phyloP scores from a whole-genome alignment of 2,888 invertebrate species.

The Habrosyne pyritoides region DNA sequence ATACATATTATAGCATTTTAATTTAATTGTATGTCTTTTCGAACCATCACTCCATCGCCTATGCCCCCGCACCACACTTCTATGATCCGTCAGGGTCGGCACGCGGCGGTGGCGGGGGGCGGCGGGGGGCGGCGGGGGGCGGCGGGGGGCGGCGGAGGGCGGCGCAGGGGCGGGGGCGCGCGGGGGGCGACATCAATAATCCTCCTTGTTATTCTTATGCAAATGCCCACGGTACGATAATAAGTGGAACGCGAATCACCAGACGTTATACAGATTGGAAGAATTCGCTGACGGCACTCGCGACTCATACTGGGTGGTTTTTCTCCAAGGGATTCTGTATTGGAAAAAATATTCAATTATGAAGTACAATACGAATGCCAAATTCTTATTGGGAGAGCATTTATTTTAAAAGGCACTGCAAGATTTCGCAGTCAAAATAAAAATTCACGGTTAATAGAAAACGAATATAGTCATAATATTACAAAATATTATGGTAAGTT shows the following conservation, averaged over 20 bases:
- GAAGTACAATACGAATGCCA: too few species aligned
- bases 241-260: constrained; percentile 81
- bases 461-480: too few species aligned
- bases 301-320: constrained; percentile 33
- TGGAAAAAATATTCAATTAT: not conserved
- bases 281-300: constrained; percentile 63
- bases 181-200: constrained; percentile 75
- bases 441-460: too few species aligned
- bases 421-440: too few species aligned
- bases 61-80: constrained; percentile 10
- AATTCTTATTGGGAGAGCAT: too few species aligned
- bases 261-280: constrained; percentile 80
- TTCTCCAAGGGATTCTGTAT: constrained; percentile 10
- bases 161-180: constrained; percentile 25
- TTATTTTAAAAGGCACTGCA: too few species aligned
- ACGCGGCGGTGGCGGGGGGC: constrained; percentile 21
- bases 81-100: constrained; percentile 15
- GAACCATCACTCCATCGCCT: constrained; percentile 24
- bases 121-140: constrained; percentile 28
- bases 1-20: too few species aligned
- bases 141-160: constrained; percentile 36
- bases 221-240: constrained; percentile 80
- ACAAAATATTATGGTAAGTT: too few species aligned
- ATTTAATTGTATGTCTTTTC: too few species aligned
- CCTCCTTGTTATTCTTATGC: constrained; percentile 83